Evolutionary conservation across 2,888 invertebrate genomes (phyloP), one percentile per base, ranked within the genome.

Genomic region (Ganaspis brasiliensis): DNA sequence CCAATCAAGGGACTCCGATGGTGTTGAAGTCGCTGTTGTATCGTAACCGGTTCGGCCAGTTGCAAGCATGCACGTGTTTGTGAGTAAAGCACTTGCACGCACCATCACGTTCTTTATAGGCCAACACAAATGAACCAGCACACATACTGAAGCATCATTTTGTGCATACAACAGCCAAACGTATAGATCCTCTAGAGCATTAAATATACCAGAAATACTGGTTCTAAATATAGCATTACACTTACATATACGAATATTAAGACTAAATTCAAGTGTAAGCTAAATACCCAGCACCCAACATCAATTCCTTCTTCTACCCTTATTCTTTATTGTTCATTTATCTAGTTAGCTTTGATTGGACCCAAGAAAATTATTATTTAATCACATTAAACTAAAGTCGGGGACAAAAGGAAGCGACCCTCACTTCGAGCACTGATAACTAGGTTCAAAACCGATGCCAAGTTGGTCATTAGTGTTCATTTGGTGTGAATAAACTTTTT

Each of bases 141-240:
- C 75, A 76, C 72, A 77, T 61, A 57, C 57, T 72, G 8, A 56
- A 74, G 70, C n/a, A n/a, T n/a, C n/a, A n/a, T n/a, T n/a, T 55
- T 73, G 57, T 75, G 84, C 86, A 86, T 85, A 84, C 87, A 88
- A 88, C 87, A 87, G 82, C 84, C 86, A 86, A 87, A 89, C 77
- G 77, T 77, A 78, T 49, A 78, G 76, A 82, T 80, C 79, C 79
- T 81, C 76, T 74, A 78, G 79, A 74, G 76, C 77, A 76, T 80
- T 79, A 80, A 78, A 75, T 75, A 75, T 76, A 75, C 79, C 81
- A 75, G 79, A 76, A 70, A 77, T 81, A 79, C 88, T 84, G 87
- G 88, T 89, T 49, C 91, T 91, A 91, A 91, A 91, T 91, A 91
- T 91, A 91, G 90, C 90, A 81, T 83, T 87, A 87, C 89, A 91